These are phyloP conservation scores for Dichetophora obliterata DNA, from an alignment of 2,888 invertebrate genomes.

Conservation along the genomic window DNA sequence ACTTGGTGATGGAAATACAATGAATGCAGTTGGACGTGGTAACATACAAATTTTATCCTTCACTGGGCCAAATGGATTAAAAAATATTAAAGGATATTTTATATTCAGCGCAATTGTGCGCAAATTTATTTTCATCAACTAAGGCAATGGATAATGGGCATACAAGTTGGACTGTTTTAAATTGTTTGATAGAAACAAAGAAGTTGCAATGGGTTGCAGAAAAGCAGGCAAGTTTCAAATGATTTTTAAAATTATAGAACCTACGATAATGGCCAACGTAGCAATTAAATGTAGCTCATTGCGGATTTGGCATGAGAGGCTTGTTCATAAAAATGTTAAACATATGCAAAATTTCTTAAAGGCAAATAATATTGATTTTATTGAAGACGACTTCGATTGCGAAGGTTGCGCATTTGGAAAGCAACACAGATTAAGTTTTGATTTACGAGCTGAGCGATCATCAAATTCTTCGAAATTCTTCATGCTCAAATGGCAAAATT, in stretches of 20 bases:
- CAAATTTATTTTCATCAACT: background rate
- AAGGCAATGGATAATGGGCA: background rate
- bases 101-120: background rate
- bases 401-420: no score
- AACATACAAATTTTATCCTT: no score
- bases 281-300: conserved; percentile 15
- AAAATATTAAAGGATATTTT: background rate
- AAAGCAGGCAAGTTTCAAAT: conserved; percentile 35
- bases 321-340: conserved; percentile 39
- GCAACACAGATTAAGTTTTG: no score
- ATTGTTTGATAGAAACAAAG: conserved; percentile 12
- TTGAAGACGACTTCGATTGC: conserved; percentile 36
- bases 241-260: conserved; percentile 32
- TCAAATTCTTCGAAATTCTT: no score
- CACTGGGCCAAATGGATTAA: conserved; percentile 11
- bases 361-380: conserved; percentile 32
- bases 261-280: background rate
- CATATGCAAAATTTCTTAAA: conserved; percentile 37
- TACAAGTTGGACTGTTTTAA: background rate
- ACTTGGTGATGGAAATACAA: no score
- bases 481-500: conserved; percentile 42
- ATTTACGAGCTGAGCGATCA: conserved; percentile 30
- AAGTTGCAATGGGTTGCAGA: conserved; percentile 38
- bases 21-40: no score
- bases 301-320: conserved; percentile 40